A percentile compares a stretch with the other conserved stretches of the same genome.
Conservation (phyloP, 35 echinoderm and acorn worm species). For the Acanthaster planci region DNA sequence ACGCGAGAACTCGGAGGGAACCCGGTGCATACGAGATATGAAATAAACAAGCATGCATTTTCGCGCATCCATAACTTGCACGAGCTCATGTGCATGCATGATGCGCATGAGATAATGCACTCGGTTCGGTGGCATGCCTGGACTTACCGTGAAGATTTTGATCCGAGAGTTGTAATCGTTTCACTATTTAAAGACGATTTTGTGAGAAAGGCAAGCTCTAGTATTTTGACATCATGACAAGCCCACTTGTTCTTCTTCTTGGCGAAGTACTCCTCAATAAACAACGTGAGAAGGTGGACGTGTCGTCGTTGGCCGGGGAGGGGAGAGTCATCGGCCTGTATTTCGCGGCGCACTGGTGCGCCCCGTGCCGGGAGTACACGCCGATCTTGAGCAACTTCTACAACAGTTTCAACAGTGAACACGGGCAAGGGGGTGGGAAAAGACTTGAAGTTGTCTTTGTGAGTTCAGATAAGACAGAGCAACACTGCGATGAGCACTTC, state of each 20-base stretch:
- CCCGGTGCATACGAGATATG: not conserved
- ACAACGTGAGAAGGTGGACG: not conserved
- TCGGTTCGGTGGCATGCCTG: not conserved
- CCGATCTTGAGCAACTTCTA: constrained; percentile 66
- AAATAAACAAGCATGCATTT: constrained; percentile 1
- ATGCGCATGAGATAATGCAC: not conserved
- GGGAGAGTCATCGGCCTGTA: constrained; percentile 63
- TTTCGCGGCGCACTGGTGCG: constrained; percentile 82
- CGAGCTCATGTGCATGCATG: not conserved
- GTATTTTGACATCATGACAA: not conserved
- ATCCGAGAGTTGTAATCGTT: not conserved
- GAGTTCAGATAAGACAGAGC: constrained; percentile 57
- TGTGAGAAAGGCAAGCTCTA: not conserved
- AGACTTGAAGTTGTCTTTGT: constrained; percentile 72
- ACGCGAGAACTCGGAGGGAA: not conserved
- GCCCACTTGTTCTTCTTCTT: constrained; percentile 15
- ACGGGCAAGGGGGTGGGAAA: not conserved
- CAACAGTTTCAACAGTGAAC: constrained; percentile 51
- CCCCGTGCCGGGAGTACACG: constrained; percentile 58
- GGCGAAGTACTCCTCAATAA: constrained; percentile 33
- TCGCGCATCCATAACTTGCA: not conserved
- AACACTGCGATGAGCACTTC: constrained; percentile 44
- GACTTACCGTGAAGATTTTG: not conserved
- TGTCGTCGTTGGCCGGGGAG: not conserved
- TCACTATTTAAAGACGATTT: not conserved